A percentile compares a stretch with the other conserved stretches of the same genome.
These are phyloP conservation scores for Orthosia gracilis DNA, from an alignment of 2,888 invertebrate genomes.

Conservation along the genomic window DNA sequence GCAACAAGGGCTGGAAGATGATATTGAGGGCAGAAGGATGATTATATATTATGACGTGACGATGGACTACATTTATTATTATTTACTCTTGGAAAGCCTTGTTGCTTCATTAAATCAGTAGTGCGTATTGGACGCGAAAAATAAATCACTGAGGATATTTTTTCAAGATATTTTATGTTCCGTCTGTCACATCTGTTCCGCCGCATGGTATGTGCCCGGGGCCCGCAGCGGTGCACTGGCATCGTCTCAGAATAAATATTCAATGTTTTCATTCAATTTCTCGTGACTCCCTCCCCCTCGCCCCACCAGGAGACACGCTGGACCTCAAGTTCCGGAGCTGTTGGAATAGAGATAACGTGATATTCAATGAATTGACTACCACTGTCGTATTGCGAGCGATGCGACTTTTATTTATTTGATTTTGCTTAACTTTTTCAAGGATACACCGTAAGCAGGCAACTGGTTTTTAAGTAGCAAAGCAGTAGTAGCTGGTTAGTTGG, in stretches of 20 bases:
- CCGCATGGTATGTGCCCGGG: conserved; percentile 59
- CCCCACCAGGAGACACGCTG: conserved; percentile 28
- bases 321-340: conserved; percentile 65
- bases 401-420: conserved; percentile 42
- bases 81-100: too few species aligned
- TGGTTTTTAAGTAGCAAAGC: too few species aligned
- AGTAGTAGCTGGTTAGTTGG: too few species aligned
- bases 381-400: conserved; percentile 38
- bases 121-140: not conserved
- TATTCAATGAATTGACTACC: conserved; percentile 63
- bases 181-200: conserved; percentile 35
- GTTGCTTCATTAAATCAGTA: too few species aligned
- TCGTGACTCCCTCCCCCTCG: conserved; percentile 68
- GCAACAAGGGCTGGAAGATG: too few species aligned
- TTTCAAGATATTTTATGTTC: not conserved
- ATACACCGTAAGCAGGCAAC: too few species aligned
- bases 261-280: conserved; percentile 90
- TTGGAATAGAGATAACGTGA: conserved; percentile 73
- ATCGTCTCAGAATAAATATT: conserved; percentile 88
- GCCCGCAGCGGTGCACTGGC: conserved; percentile 75
- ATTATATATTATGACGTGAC: too few species aligned
- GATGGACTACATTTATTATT: too few species aligned
- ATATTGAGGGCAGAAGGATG: too few species aligned
- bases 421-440: conserved; percentile 19
- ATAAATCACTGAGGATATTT: not conserved